phyloP scores from a whole-genome alignment of 2,888 invertebrate genomes.

The Tetheella fluctuosa region DNA sequence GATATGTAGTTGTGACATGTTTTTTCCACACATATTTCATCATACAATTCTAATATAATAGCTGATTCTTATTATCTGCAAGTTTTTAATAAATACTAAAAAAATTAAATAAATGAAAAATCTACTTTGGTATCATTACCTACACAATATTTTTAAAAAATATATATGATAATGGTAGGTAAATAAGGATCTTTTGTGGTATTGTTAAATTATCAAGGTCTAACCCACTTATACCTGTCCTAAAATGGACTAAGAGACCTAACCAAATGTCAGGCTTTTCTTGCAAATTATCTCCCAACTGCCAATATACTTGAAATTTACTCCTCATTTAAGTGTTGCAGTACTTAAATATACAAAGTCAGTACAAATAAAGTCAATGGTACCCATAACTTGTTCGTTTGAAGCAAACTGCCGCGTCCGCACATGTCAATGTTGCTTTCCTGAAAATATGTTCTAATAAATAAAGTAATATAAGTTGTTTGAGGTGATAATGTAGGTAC shows the following conservation, averaged over 20 bases:
- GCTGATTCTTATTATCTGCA: slow-evolving; percentile 27
- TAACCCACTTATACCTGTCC: neutral
- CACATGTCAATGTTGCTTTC: slow-evolving; percentile 88
- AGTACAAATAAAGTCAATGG: slow-evolving; percentile 42
- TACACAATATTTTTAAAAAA: neutral
- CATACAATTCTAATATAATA: slow-evolving; percentile 34
- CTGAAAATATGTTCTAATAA: slow-evolving; percentile 62
- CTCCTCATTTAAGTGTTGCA: neutral
- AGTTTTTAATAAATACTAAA: slow-evolving; percentile 17
- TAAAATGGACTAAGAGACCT: neutral
- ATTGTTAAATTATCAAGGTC: neutral
- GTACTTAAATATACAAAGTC: slow-evolving; percentile 32
- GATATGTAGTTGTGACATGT: slow-evolving; percentile 73
- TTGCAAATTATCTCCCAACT: neutral
- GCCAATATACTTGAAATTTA: neutral
- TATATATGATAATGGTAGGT: neutral
- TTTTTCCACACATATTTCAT: too few relatives aligned
- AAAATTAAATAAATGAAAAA: neutral
- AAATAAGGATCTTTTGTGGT: neutral
- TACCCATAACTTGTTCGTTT: slow-evolving; percentile 46
- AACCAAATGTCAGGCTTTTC: neutral
- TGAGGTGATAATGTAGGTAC: neutral
- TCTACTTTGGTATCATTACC: neutral
- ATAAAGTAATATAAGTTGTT: neutral
- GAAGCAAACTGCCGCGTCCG: slow-evolving; percentile 75